A percentile compares a stretch with the other conserved stretches of the same genome.
phyloP scores from a whole-genome alignment of 2,113 vertebrate species.

The Pavo muticus region DNA sequence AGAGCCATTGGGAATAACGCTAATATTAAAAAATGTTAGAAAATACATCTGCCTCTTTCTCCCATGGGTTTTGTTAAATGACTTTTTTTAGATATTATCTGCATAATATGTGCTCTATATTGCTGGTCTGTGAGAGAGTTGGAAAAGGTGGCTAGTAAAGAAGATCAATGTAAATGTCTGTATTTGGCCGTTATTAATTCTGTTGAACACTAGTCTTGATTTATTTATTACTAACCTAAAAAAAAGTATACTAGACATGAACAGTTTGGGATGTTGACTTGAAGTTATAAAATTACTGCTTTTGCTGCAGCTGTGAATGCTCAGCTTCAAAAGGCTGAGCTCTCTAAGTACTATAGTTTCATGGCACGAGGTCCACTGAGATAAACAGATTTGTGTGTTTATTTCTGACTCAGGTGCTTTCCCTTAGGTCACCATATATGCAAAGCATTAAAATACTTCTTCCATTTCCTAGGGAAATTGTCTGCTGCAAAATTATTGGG shows the following conservation, averaged over 20 bases:
- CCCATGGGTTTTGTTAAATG: neutral
- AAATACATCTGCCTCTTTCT: neutral
- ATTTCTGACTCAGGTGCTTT: neutral
- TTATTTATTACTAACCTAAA: neutral
- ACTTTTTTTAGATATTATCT: neutral
- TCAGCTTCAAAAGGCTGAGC: neutral
- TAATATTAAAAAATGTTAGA: neutral
- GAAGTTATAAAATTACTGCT: neutral
- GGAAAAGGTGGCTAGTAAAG: neutral
- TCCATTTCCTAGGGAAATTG: neutral
- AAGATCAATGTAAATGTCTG: neutral
- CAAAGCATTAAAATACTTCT: neutral
- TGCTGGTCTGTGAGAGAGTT: neutral
- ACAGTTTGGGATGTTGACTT: neutral
- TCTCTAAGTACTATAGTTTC: neutral
- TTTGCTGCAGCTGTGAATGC: neutral
- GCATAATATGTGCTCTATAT: neutral
- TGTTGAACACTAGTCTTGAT: neutral
- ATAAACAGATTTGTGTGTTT: neutral
- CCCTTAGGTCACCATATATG: accelerated
- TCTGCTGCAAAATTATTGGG: neutral
- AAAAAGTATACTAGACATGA: neutral
- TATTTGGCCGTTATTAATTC: neutral
- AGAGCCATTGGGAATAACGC: neutral
- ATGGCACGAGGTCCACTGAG: neutral